Percentiles rank a stretch among this genome's conserved stretches.
Conservation (phyloP, 2,888 invertebrate genomes). For the Eucera pruinosa region DNA sequence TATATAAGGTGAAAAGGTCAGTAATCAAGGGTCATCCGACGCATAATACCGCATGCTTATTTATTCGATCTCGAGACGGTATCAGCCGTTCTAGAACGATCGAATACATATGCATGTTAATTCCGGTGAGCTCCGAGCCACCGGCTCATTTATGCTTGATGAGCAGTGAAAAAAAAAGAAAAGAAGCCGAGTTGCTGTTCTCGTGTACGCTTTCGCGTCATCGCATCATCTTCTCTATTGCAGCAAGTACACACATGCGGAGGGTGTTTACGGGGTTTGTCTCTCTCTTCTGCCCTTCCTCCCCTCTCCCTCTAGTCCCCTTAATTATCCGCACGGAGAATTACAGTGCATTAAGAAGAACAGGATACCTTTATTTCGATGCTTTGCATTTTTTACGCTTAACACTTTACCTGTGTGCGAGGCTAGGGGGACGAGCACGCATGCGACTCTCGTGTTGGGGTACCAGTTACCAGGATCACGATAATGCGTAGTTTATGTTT, state of each 20-base stretch:
- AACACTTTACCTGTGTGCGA: background rate
- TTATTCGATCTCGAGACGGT: constrained; percentile 60
- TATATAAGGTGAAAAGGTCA: constrained; percentile 57
- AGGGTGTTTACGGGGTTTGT: background rate
- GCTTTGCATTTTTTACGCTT: constrained; percentile 31
- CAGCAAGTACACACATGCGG: background rate
- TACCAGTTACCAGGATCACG: constrained; percentile 9
- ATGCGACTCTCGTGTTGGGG: background rate
- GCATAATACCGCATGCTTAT: constrained; percentile 56
- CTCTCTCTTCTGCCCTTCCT: background rate
- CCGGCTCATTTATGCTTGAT: constrained; percentile 16
- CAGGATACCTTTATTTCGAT: constrained; percentile 42
- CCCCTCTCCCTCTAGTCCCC: background rate
- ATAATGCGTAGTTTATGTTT: constrained; percentile 11
- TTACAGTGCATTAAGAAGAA: constrained; percentile 33
- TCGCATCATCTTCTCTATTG: background rate
- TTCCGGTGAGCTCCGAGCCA: constrained; percentile 13
- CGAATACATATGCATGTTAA: constrained; percentile 64
- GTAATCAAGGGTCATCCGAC: constrained; percentile 63
- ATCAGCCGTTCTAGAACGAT: constrained; percentile 42
- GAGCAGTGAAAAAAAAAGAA: background rate
- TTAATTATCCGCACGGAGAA: constrained; percentile 43
- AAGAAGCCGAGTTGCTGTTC: background rate
- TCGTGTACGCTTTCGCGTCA: background rate
- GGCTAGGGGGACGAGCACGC: constrained; percentile 7